These are phyloP conservation scores for Nowickia ferox DNA, from an alignment of 2,888 invertebrate genomes.

Conservation along the genomic window DNA sequence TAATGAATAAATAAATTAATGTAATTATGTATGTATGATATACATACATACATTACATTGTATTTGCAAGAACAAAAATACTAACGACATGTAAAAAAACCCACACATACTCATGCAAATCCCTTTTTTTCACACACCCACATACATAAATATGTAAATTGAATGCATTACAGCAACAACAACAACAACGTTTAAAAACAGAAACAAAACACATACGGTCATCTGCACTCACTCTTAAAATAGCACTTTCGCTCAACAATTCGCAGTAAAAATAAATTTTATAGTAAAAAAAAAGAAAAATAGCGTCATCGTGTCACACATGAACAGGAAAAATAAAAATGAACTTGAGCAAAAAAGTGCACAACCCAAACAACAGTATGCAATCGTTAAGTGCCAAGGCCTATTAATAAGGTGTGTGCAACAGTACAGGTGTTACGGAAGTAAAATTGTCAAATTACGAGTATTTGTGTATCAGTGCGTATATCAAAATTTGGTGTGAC, in stretches of 20 bases:
- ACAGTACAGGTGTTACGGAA: no score
- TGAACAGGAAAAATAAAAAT: not conserved
- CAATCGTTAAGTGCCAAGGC: not conserved
- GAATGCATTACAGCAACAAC: constrained; percentile 18
- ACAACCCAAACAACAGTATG: constrained; percentile 6
- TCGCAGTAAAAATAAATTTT: constrained; percentile 51
- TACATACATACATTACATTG: no score
- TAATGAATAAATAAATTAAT: constrained; percentile 34
- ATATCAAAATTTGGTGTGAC: no score
- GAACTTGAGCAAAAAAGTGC: constrained; percentile 4
- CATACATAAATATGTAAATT: not conserved
- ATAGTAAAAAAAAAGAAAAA: constrained; percentile 47
- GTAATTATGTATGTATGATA: constrained; percentile 43
- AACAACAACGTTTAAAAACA: not conserved
- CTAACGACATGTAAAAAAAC: not conserved
- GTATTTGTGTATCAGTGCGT: no score
- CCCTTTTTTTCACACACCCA: constrained; percentile 1
- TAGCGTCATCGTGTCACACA: constrained; percentile 47
- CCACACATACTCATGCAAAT: not conserved
- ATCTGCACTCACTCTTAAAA: constrained; percentile 55
- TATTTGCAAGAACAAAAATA: not conserved
- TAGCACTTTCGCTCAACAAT: constrained; percentile 53
- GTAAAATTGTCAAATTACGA: not conserved
- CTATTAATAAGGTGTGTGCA: no score
- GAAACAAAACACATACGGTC: constrained; percentile 39